phyloP scores from a whole-genome alignment of 1,140 invertebrate genomes.

The Helicoverpa armigera region DNA sequence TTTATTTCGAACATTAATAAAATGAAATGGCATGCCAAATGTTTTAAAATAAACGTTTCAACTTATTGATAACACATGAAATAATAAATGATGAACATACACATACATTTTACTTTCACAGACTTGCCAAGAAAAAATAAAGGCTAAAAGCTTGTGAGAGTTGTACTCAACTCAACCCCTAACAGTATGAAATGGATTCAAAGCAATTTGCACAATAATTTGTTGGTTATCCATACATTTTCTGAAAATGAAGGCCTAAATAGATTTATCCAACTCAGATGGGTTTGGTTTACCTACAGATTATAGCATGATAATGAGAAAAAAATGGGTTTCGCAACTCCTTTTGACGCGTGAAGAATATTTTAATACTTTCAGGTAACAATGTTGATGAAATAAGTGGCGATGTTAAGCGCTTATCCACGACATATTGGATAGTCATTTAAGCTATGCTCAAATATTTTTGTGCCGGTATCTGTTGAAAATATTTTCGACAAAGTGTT shows the following conservation, averaged over 20 bases:
- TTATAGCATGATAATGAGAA: constrained; percentile 22
- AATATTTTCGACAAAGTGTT: too few species aligned
- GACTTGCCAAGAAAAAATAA: neutral
- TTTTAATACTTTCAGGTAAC: neutral
- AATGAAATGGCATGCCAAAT: neutral
- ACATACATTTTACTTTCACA: neutral
- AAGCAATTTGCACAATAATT: constrained; percentile 22
- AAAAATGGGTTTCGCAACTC: neutral
- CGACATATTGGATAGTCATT: too few species aligned
- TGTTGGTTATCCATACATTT: constrained; percentile 34
- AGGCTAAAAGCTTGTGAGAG: neutral
- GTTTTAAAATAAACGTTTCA: neutral
- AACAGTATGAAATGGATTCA: constrained; percentile 27
- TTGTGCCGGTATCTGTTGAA: neutral
- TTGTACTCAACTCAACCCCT: neutral
- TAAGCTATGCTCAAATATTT: neutral
- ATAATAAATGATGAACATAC: too few species aligned
- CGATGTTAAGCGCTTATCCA: neutral
- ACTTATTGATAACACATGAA: neutral
- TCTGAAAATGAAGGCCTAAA: constrained; percentile 7
- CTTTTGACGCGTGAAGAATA: neutral
- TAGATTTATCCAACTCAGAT: constrained; percentile 30
- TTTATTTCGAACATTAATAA: neutral
- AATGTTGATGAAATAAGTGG: too few species aligned
- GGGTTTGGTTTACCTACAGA: constrained; percentile 19